phyloP scores from a whole-genome alignment of 1,140 invertebrate species.

The Drosophila prosaltans region DNA sequence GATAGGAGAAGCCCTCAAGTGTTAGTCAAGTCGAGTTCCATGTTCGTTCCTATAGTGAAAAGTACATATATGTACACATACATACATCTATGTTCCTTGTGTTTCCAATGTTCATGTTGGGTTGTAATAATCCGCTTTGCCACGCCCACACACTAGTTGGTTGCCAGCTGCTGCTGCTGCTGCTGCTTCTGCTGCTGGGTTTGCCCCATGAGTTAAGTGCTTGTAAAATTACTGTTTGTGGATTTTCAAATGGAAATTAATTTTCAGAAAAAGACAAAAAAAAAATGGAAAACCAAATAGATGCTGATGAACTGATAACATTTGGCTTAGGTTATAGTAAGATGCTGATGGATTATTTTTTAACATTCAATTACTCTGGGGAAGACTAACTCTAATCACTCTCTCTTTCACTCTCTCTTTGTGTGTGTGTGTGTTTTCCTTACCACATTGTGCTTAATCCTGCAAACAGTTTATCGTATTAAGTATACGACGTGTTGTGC shows the following conservation, averaged over 20 bases:
- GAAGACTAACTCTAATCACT: neutral
- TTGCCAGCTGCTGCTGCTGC: constrained; percentile 13
- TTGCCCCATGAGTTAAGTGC: constrained; percentile 57
- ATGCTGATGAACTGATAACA: neutral
- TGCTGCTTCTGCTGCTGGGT: constrained; percentile 20
- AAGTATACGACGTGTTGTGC: constrained; percentile 69
- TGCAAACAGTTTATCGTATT: constrained; percentile 62
- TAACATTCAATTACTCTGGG: neutral
- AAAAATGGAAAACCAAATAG: constrained; percentile 18
- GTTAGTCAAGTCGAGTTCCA: constrained; percentile 51
- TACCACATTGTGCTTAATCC: constrained; percentile 53
- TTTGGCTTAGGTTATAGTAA: constrained; percentile 2
- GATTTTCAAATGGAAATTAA: constrained; percentile 70
- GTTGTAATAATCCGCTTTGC: constrained; percentile 68
- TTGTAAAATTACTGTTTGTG: constrained; percentile 77
- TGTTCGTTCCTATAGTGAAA: neutral
- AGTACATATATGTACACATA: neutral
- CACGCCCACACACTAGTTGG: constrained; percentile 36
- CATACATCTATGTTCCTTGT: neutral
- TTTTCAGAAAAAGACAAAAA: constrained; percentile 39
- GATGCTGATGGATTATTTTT: neutral
- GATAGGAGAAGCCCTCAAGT: constrained; percentile 41
- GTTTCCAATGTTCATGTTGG: constrained; percentile 27
- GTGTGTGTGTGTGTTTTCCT: constrained; percentile 1
- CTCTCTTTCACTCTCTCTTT: neutral